These are phyloP conservation scores for Synanthedon formicaeformis DNA, from an alignment of 2,888 invertebrate species.

Conservation along the genomic window DNA sequence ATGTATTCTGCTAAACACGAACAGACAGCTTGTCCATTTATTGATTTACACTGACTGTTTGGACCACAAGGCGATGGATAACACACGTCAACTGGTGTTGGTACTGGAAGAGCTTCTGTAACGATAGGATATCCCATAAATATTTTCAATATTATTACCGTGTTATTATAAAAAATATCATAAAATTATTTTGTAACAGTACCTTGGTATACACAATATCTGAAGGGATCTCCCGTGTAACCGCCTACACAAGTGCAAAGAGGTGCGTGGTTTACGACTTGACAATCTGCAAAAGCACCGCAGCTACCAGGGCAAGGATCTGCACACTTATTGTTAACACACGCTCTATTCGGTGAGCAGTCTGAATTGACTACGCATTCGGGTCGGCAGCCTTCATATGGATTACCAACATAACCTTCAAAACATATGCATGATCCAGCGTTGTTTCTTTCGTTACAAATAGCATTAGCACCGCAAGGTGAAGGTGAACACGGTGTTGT, in stretches of 20 bases:
- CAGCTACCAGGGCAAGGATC: conserved; percentile 86
- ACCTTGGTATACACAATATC: conserved; percentile 71
- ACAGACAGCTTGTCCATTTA: conserved; percentile 79
- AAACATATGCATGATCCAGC: conserved; percentile 78
- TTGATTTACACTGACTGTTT: conserved; percentile 79
- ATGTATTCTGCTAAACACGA: conserved; percentile 75
- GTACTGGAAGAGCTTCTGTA: conserved; percentile 65
- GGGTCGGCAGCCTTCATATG: conserved; percentile 81
- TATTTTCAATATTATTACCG: no score
- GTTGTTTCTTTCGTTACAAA: conserved; percentile 71
- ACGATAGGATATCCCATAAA: conserved; percentile 5
- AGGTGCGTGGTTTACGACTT: conserved; percentile 78
- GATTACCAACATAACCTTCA: conserved; percentile 80
- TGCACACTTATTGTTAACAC: conserved; percentile 77
- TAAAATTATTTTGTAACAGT: background rate
- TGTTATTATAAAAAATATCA: background rate
- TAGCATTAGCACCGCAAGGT: conserved; percentile 75
- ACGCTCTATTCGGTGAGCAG: conserved; percentile 77
- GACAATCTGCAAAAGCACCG: conserved; percentile 79
- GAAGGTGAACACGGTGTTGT: conserved; percentile 72
- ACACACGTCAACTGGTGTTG: conserved; percentile 72
- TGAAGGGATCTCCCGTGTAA: conserved; percentile 82
- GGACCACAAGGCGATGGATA: conserved; percentile 81
- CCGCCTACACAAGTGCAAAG: conserved; percentile 76
- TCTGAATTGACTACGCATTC: conserved; percentile 81